These are phyloP conservation scores for Sclerodermus sp. DNA, from an alignment of 2,888 invertebrate species.

Conservation along the genomic window DNA sequence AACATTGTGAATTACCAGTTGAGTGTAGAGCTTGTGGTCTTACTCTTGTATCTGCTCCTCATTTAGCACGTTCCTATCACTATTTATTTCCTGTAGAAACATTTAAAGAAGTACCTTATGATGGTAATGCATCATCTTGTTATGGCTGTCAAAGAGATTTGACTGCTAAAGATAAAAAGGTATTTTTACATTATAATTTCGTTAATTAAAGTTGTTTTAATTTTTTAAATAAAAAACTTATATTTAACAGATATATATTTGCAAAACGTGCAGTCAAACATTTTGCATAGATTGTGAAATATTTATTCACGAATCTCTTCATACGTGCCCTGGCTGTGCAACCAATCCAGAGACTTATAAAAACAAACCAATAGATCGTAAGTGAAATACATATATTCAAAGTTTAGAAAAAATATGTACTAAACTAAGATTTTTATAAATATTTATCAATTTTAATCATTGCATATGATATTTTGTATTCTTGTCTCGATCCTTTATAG, in stretches of 20 bases:
- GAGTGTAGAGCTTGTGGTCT: constrained; percentile 95
- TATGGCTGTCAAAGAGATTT: constrained; percentile 77
- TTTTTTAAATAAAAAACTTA: neutral
- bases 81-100: constrained; percentile 92
- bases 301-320: constrained; percentile 89
- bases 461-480: too few species aligned
- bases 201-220: neutral
- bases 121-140: constrained; percentile 66
- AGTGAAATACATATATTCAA: too few species aligned
- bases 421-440: too few species aligned
- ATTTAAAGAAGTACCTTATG: constrained; percentile 73
- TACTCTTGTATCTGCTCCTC: constrained; percentile 95
- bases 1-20: constrained; percentile 97
- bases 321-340: constrained; percentile 97
- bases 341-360: constrained; percentile 62
- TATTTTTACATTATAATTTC: constrained; percentile 38
- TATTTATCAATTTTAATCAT: too few species aligned
- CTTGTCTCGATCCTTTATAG: too few species aligned
- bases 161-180: constrained; percentile 72
- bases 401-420: too few species aligned
- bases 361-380: neutral
- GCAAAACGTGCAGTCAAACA: constrained; percentile 74
- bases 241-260: constrained; percentile 73
- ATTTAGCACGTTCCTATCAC: constrained; percentile 95
- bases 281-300: constrained; percentile 97